These are phyloP conservation scores for Hypotaenidia philippensis DNA, from an alignment of 2,797 vertebrate genomes.

Conservation along the genomic window DNA sequence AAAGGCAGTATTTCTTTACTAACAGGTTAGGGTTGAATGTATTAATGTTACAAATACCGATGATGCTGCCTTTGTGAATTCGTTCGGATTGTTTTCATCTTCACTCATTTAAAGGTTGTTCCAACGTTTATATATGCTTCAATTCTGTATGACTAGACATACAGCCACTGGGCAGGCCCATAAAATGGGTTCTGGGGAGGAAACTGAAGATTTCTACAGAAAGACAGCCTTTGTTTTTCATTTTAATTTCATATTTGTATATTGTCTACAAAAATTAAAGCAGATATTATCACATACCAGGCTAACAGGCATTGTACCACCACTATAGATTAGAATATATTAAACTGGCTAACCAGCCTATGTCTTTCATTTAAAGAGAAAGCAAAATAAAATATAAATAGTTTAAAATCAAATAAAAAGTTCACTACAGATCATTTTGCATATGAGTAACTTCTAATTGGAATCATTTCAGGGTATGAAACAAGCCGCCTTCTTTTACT, in stretches of 20 bases:
- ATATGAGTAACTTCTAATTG: neutral
- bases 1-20: slow-evolving; percentile 14
- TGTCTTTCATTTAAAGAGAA: neutral
- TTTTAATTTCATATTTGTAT: neutral
- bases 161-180: neutral
- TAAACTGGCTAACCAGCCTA: neutral
- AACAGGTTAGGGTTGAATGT: neutral
- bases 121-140: neutral
- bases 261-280: neutral
- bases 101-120: neutral
- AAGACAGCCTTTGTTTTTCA: neutral
- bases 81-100: slow-evolving; percentile 18
- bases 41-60: neutral
- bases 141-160: neutral
- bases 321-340: neutral
- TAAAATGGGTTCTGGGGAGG: neutral
- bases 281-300: neutral
- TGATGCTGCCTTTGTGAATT: slow-evolving; percentile 21
- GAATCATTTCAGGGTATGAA: neutral
- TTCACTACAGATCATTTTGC: neutral
- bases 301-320: neutral
- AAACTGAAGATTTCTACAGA: neutral
- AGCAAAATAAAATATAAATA: neutral
- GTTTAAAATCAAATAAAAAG: neutral
- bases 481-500: neutral